Evolutionary conservation across 2,888 invertebrate species (phyloP), one percentile per base, ranked within the genome.

Genomic region (Lordiphosa fenestrarum): DNA sequence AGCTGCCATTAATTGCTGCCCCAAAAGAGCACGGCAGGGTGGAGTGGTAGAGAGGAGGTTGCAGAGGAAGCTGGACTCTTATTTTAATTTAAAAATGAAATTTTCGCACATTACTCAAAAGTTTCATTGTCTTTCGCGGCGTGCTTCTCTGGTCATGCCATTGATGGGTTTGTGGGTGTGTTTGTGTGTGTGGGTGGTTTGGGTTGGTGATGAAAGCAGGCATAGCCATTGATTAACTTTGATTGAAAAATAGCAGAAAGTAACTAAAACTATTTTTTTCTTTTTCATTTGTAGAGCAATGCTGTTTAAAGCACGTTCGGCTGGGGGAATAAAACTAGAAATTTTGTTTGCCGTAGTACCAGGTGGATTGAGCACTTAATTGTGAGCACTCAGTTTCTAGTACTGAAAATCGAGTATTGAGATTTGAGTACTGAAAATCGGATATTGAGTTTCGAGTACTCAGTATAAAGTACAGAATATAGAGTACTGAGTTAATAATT

Each of bases 41-140:
- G 30, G 30, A 30, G 4, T 15, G 13, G 1, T 7, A 3, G 15
- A 9, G 15, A 15, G 1, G 15, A 13, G 42, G 25, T 10, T 35
- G 51, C 38, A 37, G 23, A 42, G 38, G 30, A n/a, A 21, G 13
- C 4, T 10, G 47, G 23, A 33, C 46, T 65, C 60, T 67, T 52
- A 51, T 61, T 60, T 61, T 52, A 70, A 70, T 70, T 80, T 73
- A 52, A 53, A 70, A 70, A 83, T 72, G 70, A 50, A 50, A 75
- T 57, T 59, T 63, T 70, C 57, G 51, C 67, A 67, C 70, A 65
- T 67, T 61, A 53, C 63, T 64, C 52, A 59, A 58, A 59, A 53
- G 51, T 46, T 19, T 30, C 58, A 57, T 55, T 73, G 60, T 59
- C 61, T 59, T 38, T 1, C 30, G 9, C 4, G 53, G 10, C 38